Percentiles rank a stretch among this genome's conserved stretches.
Evolutionary conservation across 2,797 vertebrate genomes (phyloP).

Genomic region (Lindbergichthys nudifrons): DNA sequence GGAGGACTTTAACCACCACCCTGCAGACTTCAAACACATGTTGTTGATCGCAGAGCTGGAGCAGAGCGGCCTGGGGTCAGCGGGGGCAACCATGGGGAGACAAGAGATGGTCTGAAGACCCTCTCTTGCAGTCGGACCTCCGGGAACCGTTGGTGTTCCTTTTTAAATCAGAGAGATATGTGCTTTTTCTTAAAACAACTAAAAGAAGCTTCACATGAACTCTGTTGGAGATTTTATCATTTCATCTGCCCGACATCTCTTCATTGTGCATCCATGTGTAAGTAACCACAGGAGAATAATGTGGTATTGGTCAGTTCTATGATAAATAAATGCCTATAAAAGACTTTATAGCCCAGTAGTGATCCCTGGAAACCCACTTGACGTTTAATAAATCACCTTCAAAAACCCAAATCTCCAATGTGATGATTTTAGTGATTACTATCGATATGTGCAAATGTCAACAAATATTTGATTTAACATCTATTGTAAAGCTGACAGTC

Average conservation of each 20-base stretch:
- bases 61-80: constrained; percentile 85
- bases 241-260: neutral
- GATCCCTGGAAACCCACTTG: neutral
- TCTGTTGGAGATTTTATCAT: neutral
- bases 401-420: neutral
- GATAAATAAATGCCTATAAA: neutral
- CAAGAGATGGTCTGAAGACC: neutral
- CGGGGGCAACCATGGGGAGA: neutral
- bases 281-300: constrained; percentile 1
- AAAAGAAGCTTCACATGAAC: constrained; percentile 6
- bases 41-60: constrained; percentile 92
- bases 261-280: neutral
- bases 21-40: constrained; percentile 93
- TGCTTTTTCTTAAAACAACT: neutral
- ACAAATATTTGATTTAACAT: no score
- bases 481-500: neutral
- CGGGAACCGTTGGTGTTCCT: neutral
- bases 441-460: no score
- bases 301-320: neutral
- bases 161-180: neutral
- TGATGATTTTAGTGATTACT: neutral
- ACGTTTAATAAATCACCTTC: constrained; percentile 1
- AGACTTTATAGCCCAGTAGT: neutral
- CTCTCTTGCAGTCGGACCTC: neutral
- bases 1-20: constrained; percentile 92